A percentile compares a stretch with the other conserved stretches of the same genome.
phyloP scores from a whole-genome alignment of 2,797 vertebrate species.

The Craterocephalus amniculus region DNA sequence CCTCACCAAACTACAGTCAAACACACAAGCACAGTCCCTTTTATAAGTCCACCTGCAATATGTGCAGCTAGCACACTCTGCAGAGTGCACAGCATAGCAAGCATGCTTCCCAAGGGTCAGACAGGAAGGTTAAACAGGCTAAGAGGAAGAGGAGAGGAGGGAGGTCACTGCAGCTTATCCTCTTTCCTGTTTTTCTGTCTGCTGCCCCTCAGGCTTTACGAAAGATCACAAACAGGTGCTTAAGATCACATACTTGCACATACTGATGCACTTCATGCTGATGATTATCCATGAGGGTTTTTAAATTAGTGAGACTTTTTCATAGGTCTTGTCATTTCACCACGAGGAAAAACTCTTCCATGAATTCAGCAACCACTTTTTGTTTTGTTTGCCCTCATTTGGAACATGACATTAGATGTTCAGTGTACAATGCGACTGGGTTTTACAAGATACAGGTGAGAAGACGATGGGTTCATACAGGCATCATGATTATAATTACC shows the following conservation, averaged over 20 bases:
- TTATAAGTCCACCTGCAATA: slow-evolving; percentile 32
- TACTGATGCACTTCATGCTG: slow-evolving; percentile 16
- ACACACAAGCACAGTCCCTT: neutral
- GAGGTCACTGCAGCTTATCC: slow-evolving; percentile 74
- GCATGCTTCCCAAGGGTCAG: slow-evolving; percentile 53
- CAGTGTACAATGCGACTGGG: neutral
- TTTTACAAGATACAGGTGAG: neutral
- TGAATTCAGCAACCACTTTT: neutral
- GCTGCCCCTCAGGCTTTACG: slow-evolving; percentile 51
- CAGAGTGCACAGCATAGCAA: slow-evolving; percentile 45
- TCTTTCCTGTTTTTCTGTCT: slow-evolving; percentile 62
- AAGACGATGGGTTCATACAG: neutral
- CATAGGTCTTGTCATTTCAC: neutral
- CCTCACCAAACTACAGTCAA: slow-evolving; percentile 10
- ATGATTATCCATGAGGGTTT: slow-evolving; percentile 25
- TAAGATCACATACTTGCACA: slow-evolving; percentile 4
- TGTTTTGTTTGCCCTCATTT: neutral
- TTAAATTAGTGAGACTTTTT: slow-evolving; percentile 27
- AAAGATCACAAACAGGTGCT: slow-evolving; percentile 9
- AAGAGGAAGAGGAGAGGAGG: slow-evolving; percentile 50
- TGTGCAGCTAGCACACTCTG: slow-evolving; percentile 15
- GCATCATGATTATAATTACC: neutral
- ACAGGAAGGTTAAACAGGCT: slow-evolving; percentile 70
- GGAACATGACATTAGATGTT: neutral
- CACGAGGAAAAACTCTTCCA: neutral